Conservation (phyloP, 2,888 invertebrate species). For the Sminthurinus aureus region DNA sequence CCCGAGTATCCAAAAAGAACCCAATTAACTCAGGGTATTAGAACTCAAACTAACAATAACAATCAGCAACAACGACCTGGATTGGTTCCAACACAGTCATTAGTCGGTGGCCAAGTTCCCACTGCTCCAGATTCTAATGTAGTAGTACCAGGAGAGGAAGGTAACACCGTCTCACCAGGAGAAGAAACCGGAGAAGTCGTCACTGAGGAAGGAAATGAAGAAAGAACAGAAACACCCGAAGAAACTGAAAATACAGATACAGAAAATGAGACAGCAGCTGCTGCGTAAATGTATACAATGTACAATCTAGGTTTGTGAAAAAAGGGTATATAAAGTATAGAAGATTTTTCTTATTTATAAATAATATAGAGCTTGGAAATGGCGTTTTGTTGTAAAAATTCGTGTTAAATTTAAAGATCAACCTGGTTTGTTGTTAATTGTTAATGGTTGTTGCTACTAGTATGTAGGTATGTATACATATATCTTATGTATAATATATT, state of each 20-base stretch:
- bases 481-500: too few relatives aligned
- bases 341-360: too few relatives aligned
- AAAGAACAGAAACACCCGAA: constrained; percentile 25
- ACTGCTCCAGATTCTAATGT: not conserved
- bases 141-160: not conserved
- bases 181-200: not conserved
- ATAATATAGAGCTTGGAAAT: too few relatives aligned
- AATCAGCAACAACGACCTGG: too few relatives aligned
- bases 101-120: not conserved
- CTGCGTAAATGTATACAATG: not conserved
- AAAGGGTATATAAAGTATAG: too few relatives aligned
- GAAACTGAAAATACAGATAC: constrained; percentile 20
- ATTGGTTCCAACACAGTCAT: too few relatives aligned
- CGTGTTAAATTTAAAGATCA: too few relatives aligned
- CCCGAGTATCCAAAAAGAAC: not conserved
- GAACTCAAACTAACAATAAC: too few relatives aligned
- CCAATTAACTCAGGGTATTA: not conserved
- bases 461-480: too few relatives aligned
- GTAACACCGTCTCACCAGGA: not conserved
- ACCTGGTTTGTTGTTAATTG: too few relatives aligned
- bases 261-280: constrained; percentile 1
- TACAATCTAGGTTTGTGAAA: not conserved
- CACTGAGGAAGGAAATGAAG: constrained; percentile 13
- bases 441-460: too few relatives aligned
- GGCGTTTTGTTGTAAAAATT: too few relatives aligned